phyloP scores from a whole-genome alignment of 35 echinoderm and acorn worm species.

The Hemicentrotus pulcherrimus region DNA sequence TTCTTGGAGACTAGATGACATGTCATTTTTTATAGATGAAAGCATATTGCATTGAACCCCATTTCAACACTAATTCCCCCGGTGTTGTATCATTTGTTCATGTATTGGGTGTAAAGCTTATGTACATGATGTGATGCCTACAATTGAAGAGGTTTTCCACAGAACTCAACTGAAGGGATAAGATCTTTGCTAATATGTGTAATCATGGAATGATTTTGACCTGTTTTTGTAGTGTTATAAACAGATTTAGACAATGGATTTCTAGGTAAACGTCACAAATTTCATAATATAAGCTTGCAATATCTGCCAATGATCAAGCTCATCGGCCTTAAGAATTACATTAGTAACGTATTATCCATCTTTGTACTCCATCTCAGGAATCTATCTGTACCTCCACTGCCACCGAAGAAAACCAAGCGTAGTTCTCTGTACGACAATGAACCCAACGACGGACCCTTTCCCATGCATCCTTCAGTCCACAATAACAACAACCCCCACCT shows the following conservation, averaged over 20 bases:
- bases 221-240: not conserved
- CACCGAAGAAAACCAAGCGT: conserved; percentile 57
- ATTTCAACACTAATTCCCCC: too few relatives aligned
- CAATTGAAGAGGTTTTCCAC: too few relatives aligned
- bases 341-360: not conserved
- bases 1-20: not conserved
- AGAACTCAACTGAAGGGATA: too few relatives aligned
- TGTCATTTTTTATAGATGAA: too few relatives aligned
- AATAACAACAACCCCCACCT: conserved; percentile 54
- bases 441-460: conserved; percentile 41
- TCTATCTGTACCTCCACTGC: conserved; percentile 54
- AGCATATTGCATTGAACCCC: too few relatives aligned
- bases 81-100: too few relatives aligned
- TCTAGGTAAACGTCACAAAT: too few relatives aligned
- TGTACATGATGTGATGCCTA: too few relatives aligned
- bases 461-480: not conserved
- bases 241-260: not conserved
- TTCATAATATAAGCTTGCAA: too few relatives aligned
- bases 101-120: too few relatives aligned
- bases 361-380: not conserved
- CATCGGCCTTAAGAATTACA: too few relatives aligned
- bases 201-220: not conserved
- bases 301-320: too few relatives aligned
- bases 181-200: not conserved
- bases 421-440: conserved; percentile 63